Evolutionary conservation across 1,140 invertebrate species (phyloP), one percentile per base, ranked within the genome.

Genomic region (Drosophila leontia): DNA sequence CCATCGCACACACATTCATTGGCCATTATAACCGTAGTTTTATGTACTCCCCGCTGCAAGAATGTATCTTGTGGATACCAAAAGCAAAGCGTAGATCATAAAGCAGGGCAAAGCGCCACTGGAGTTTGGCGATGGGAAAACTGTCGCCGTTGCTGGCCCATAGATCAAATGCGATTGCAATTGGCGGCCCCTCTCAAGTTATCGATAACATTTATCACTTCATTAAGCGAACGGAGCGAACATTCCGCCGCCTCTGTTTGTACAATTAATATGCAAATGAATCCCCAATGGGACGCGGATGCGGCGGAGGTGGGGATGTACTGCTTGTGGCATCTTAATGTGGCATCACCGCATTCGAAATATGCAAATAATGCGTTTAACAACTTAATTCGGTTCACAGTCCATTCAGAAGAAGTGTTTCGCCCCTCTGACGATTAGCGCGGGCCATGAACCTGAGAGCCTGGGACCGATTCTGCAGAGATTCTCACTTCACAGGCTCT

Each of bases 291-390:
- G 44, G 51, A 39, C 15, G 34, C 34, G 23, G 13, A 41, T n/a
- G 19, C 23, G 19, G 13, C 19, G 23, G 32, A 29, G 41, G n/a
- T 5, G 37, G 13, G 35, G 37, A 68, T 26, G 65, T 51, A 69
- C 60, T 67, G 48, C 67, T 51, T 72, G 67, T 72, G 71, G 76
- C 80, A 84, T 76, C 78, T 85, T 85, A 83, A 91, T 83, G 86
- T 81, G 70, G 70, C 83, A 79, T 63, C 56, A 57, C 23, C 58
- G 57, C 80, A 75, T 84, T 83, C 75, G 76, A 85, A 91, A 91
- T 91, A 91, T 91, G 88, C 88, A 91, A 91, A 91, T 91, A 91
- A 91, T 91, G 88, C 88, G 88, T 91, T 72, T 91, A 91, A 91
- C 88, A 91, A 91, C 88, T 91, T 91, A 91, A 91, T 91, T 91